Evolutionary conservation across 2,888 invertebrate genomes (phyloP).

Genomic region (Andrena dorsata): DNA sequence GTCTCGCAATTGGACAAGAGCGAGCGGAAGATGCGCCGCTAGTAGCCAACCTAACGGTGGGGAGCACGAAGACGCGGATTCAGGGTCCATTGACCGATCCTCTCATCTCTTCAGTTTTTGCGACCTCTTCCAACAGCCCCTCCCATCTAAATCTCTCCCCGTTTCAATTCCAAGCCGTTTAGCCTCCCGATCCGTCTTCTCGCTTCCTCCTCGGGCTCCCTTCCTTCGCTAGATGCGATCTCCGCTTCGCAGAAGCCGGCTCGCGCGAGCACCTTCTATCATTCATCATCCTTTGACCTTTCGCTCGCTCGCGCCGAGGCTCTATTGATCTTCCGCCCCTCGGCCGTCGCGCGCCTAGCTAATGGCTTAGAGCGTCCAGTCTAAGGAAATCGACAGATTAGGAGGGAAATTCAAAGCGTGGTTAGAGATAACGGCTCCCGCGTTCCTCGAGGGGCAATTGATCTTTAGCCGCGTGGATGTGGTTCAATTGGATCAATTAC

Average conservation of each 20-base stretch:
- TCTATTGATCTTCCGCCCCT: neutral
- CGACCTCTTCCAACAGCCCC: constrained; percentile 35
- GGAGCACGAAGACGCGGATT: constrained; percentile 40
- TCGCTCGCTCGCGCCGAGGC: neutral
- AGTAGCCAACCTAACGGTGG: neutral
- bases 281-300: constrained; percentile 14
- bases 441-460: neutral
- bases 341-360: neutral
- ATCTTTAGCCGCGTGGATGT: constrained; percentile 20
- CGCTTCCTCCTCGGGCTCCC: neutral
- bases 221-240: constrained; percentile 37
- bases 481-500: constrained; percentile 52
- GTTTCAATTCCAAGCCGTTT: constrained; percentile 40
- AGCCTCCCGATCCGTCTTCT: constrained; percentile 17
- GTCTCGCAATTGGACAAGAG: neutral
- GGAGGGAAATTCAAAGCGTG: too few relatives aligned
- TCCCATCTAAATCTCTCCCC: constrained; percentile 35
- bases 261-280: constrained; percentile 17
- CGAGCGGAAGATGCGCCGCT: neutral
- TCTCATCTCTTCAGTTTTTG: constrained; percentile 52
- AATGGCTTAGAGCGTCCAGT: neutral
- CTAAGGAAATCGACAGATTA: neutral
- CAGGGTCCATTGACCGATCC: constrained; percentile 74
- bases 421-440: neutral
- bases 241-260: constrained; percentile 37